These are phyloP conservation scores for Oncopodura yosiiana DNA, from an alignment of 1,140 invertebrate species.

Conservation along the genomic window DNA sequence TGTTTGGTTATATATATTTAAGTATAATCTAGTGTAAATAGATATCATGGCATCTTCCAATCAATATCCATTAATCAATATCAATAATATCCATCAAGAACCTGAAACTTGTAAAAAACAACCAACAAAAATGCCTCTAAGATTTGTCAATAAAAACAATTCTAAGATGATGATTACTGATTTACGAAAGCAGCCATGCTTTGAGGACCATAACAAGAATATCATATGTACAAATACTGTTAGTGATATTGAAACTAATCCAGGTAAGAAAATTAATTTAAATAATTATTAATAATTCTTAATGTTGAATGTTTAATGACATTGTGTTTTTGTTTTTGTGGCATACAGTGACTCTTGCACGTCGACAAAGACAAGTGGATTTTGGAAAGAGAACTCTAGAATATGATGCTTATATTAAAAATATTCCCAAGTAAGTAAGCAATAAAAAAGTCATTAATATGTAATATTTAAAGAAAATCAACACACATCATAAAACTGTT, in stretches of 20 bases:
- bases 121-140: too few species aligned
- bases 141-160: too few species aligned
- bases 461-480: too few species aligned
- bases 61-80: too few species aligned
- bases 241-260: neutral
- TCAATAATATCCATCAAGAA: too few species aligned
- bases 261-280: neutral
- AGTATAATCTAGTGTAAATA: too few species aligned
- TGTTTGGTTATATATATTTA: too few species aligned
- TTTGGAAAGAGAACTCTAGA: constrained; percentile 44
- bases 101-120: too few species aligned
- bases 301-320: neutral
- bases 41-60: too few species aligned
- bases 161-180: neutral
- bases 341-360: constrained; percentile 38
- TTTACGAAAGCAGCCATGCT: neutral
- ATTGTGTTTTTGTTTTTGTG: constrained; percentile 11
- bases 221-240: neutral
- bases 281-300: neutral
- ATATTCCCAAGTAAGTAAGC: constrained; percentile 37
- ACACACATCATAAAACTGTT: too few species aligned
- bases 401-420: constrained; percentile 40
- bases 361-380: constrained; percentile 45
- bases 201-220: neutral
- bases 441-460: too few species aligned